Evolutionary conservation across 2,888 invertebrate genomes (phyloP), one percentile per base, ranked within the genome.

Genomic region (Linnaemya tessellans): DNA sequence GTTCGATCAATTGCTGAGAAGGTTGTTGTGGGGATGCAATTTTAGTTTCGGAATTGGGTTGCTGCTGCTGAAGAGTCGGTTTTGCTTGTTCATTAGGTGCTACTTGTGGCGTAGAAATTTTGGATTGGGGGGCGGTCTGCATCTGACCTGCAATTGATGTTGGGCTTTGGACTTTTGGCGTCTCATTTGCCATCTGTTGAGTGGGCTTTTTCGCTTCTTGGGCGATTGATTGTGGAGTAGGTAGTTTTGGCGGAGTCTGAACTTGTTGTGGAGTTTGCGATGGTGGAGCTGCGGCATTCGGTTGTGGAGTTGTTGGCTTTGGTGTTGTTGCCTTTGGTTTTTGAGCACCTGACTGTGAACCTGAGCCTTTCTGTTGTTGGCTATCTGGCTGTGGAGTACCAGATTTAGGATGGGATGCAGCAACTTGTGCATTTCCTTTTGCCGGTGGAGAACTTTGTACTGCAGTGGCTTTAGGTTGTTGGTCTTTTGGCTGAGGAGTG

Each of bases 401-500:
- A 5, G 51, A 0, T 25, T 51, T 73, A 1, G 38, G 1, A 41
- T 49, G n/a, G 4, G 25, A 15, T 38, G n/a, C 65, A 20, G n/a
- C 46, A 15, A 41, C 1, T 49, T 73, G 73, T 49, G 22, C 22
- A 54, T n/a, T 51, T 8, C 1, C 20, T 22, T 51, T 49, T 25
- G 22, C 3, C 9, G 38, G 5, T 22, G 43, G 11, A 46, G 58
- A 1, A 13, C 18, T 13, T 41, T 70, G 38, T 11, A 30, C 13
- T 35, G 54, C 41, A 51, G 22, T 46, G 20, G 22, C 15, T 46
- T 73, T 54, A 20, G 67, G 3, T 75, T 77, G 74, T 43, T 56
- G 75, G 49, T 84, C 7, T 41, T 71, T n/a, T 73, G 85, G 64
- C 30, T 87, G 81, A 18, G 87, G 38, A 68, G 80, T 86, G 10